Conservation (phyloP, 2,888 invertebrate genomes). For the Brenthis hecate region DNA sequence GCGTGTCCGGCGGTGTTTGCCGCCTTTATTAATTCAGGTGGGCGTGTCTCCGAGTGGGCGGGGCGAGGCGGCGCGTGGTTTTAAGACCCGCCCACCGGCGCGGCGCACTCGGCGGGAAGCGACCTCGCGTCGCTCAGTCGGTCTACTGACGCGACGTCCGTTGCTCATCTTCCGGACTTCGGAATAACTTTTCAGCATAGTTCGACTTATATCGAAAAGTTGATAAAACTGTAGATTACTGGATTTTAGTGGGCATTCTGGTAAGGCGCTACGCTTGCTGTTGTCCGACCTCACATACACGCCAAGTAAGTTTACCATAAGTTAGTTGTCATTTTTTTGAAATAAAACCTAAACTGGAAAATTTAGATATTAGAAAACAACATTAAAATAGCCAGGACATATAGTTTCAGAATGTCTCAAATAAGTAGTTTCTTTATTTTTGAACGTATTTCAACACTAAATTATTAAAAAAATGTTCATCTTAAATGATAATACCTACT, state of each 20-base stretch:
- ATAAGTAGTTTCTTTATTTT: too few species aligned
- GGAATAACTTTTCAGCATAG: constrained; percentile 52
- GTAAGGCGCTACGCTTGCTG: constrained; percentile 28
- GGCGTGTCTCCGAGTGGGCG: constrained; percentile 71
- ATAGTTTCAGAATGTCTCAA: too few species aligned
- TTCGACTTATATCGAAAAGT: constrained; percentile 33
- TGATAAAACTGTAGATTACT: constrained; percentile 27
- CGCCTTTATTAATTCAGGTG: constrained; percentile 80
- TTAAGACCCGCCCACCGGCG: constrained; percentile 59
- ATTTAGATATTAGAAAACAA: not conserved
- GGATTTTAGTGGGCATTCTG: constrained; percentile 25
- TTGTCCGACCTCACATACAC: constrained; percentile 65
- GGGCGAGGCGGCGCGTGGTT: constrained; percentile 56
- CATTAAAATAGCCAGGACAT: too few species aligned
- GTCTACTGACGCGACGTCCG: constrained; percentile 70
- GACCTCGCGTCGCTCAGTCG: constrained; percentile 60
- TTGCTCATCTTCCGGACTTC: constrained; percentile 58
- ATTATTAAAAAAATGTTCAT: too few species aligned
- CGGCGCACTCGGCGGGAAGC: constrained; percentile 47
- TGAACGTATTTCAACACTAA: too few species aligned
- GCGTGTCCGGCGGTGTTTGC: constrained; percentile 81
- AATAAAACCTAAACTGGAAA: not conserved
- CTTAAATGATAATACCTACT: too few species aligned
- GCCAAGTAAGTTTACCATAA: constrained; percentile 63
- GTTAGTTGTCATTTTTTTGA: constrained; percentile 10